phyloP scores from a whole-genome alignment of 2,888 invertebrate genomes.

The Agonopterix subpropinquella region DNA sequence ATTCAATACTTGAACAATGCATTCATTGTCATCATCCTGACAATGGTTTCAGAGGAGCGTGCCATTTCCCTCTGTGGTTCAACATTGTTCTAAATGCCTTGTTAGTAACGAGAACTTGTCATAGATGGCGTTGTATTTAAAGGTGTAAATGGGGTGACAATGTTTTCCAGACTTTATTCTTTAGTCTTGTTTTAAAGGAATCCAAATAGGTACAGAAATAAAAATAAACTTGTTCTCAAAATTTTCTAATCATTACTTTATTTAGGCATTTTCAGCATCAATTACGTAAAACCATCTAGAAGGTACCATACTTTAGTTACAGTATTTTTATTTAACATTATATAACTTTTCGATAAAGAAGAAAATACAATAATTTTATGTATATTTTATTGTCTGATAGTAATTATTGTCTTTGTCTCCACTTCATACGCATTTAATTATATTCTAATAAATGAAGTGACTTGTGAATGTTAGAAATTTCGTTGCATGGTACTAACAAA shows the following conservation, averaged over 20 bases:
- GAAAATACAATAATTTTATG: constrained; percentile 3
- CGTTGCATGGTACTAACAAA: constrained; percentile 3
- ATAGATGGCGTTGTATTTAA: no score
- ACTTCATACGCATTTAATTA: constrained; percentile 1
- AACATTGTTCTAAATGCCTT: no score
- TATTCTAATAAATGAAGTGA: neutral
- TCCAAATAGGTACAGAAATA: neutral
- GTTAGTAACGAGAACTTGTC: no score
- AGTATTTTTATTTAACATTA: constrained; percentile 3
- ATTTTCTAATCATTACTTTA: constrained; percentile 41
- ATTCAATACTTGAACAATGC: no score
- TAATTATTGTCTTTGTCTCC: constrained; percentile 10
- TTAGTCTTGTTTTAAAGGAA: no score
- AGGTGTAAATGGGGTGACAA: no score
- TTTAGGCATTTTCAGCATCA: constrained; percentile 54
- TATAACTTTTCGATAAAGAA: constrained; percentile 5
- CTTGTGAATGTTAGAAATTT: neutral
- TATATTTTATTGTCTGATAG: constrained; percentile 10
- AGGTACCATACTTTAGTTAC: neutral
- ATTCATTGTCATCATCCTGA: no score
- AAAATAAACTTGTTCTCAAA: constrained; percentile 29
- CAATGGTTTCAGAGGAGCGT: no score
- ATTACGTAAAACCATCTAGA: constrained; percentile 15
- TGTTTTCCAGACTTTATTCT: no score
- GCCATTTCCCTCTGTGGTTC: no score